Base-by-base conservation (phyloP, 2,797 vertebrate species). In the Podarcis lilfordi region DNA sequence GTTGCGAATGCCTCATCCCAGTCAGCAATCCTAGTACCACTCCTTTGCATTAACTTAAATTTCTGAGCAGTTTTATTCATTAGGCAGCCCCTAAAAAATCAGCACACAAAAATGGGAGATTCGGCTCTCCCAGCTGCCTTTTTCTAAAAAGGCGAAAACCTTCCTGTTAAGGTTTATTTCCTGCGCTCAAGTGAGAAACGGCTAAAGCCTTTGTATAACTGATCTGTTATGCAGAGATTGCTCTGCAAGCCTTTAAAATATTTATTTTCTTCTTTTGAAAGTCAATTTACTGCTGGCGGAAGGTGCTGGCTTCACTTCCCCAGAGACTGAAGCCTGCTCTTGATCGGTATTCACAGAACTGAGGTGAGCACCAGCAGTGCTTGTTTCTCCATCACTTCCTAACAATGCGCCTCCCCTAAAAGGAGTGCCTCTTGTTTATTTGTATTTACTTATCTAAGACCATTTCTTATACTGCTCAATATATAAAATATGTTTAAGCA, bases 171-270 rank as follows among this genome's bases (percentile, higher is more conserved):
- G 2, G 11, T 2, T 4, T 9, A 43, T 43, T 85, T 69, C 35
- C 43, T 23, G 29, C 37, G 82, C 40, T n/a, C 2, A 3, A 37
- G 29, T 1, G 45, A 86, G 59, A 23, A 71, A 45, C 35, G 71
- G 29, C 23, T 23, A 69, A 5, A 7, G 40, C 43, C 25, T 66
- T 82, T 64, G 69, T 29, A 75, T 4, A 21, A 29, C 45, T 23
- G 21, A 45, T 64, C 37, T 7, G 25, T 29, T 21, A 1, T 0
- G 0, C 13, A 0, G 0, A n/a, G 74, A 71, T 59, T 69, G 32
- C 50, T 13, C 64, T 9, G 17, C 27, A 29, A 10, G 11, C 80
- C 86, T 77, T 64, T 35, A 55, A 43, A 90, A 90, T 0, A 37
- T 76, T 71, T 15, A 5, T 11, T 43, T 75, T 66, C 69, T 8